A percentile compares a stretch with the other conserved stretches of the same genome.
These are phyloP conservation scores for Chaunax sp. DNA, from an alignment of 2,797 vertebrate species.

Conservation along the genomic window DNA sequence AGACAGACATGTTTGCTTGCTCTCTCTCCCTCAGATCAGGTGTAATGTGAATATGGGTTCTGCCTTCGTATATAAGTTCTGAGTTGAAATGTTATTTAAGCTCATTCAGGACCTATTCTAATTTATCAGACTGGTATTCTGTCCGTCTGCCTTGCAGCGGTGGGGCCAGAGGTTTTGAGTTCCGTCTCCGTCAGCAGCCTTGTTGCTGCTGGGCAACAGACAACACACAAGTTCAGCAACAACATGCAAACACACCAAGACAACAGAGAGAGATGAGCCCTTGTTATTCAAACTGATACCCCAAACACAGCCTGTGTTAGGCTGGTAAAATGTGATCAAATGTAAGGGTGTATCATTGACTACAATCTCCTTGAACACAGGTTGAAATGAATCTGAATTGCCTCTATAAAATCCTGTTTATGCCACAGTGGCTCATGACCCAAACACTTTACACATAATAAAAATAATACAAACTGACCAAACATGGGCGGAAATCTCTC, in stretches of 20 bases:
- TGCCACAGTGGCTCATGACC: not conserved
- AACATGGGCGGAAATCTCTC: no score
- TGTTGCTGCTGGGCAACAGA: constrained; percentile 44
- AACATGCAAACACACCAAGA: constrained; percentile 29
- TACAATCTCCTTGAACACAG: not conserved
- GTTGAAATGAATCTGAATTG: constrained; percentile 1
- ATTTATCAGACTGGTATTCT: constrained; percentile 4
- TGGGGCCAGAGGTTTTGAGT: constrained; percentile 28
- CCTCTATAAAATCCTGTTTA: constrained; percentile 10
- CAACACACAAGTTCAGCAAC: constrained; percentile 42
- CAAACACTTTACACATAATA: no score
- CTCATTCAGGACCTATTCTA: constrained; percentile 3
- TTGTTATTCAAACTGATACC: constrained; percentile 1
- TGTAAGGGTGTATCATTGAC: not conserved
- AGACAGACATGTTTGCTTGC: constrained; percentile 15
- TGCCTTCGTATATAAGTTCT: not conserved
- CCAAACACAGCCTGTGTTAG: not conserved
- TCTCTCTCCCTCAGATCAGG: not conserved
- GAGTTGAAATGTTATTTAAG: constrained; percentile 25
- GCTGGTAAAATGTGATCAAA: not conserved
- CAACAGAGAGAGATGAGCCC: not conserved
- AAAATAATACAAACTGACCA: no score
- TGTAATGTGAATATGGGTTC: not conserved
- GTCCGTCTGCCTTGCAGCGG: constrained; percentile 6
- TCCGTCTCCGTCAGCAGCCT: not conserved